A percentile compares a stretch with the other conserved stretches of the same genome.
Evolutionary conservation across 2,113 vertebrate genomes (phyloP).

Genomic region (Hassar affinis): DNA sequence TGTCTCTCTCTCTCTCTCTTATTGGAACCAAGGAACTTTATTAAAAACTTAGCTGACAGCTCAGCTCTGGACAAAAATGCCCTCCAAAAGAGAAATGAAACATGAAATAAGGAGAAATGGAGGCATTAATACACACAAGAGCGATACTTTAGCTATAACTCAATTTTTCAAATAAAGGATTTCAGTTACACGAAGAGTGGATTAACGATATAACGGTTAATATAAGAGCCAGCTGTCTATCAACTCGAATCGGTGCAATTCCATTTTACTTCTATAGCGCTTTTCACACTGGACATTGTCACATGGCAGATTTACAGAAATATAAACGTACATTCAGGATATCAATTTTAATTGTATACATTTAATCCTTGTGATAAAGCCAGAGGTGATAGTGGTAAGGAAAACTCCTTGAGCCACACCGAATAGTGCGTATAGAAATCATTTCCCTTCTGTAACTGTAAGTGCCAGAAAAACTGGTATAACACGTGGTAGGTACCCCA

Average conservation of each 20-base stretch:
- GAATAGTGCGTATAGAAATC: background rate
- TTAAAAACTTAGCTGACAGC: slow-evolving; percentile 37
- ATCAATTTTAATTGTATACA: background rate
- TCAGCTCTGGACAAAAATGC: slow-evolving; percentile 31
- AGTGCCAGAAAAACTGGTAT: too few species aligned
- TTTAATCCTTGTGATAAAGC: background rate
- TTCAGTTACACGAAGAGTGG: background rate
- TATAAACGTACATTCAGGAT: background rate
- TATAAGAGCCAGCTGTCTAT: background rate
- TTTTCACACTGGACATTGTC: background rate
- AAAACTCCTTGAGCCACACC: background rate
- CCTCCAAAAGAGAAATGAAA: slow-evolving; percentile 45
- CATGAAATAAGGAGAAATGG: slow-evolving; percentile 35
- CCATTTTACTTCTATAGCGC: background rate
- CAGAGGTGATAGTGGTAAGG: background rate
- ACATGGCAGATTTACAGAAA: background rate
- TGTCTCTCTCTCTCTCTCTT: background rate
- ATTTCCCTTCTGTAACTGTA: background rate
- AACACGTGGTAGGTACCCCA: too few species aligned
- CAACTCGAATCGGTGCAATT: background rate
- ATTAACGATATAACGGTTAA: background rate
- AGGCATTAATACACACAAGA: background rate
- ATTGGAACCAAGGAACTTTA: slow-evolving; percentile 36
- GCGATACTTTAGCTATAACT: background rate
- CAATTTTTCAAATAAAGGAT: background rate